These are phyloP conservation scores for Aldabrachelys gigantea DNA, from an alignment of 2,113 vertebrate genomes.

Conservation along the genomic window DNA sequence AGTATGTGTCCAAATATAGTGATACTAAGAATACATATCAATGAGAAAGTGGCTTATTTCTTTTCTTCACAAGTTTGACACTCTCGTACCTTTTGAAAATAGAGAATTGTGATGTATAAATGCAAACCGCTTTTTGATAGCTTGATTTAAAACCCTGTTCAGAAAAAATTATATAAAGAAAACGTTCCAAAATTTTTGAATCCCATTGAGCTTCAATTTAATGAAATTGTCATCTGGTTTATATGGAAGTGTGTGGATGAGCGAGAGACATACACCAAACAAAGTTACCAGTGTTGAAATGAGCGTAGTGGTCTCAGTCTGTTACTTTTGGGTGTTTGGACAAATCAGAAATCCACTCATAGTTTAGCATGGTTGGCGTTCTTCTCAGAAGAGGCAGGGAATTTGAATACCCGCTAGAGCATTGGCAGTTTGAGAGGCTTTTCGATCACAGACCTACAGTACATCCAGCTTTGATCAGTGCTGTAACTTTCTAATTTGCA, in stretches of 20 bases:
- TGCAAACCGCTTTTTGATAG: neutral
- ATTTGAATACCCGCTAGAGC: neutral
- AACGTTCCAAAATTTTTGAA: neutral
- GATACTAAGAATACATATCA: too few relatives aligned
- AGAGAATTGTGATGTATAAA: neutral
- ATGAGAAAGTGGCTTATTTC: neutral
- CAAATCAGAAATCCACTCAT: neutral
- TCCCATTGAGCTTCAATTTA: neutral
- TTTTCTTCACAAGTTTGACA: neutral
- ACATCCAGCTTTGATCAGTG: rapidly evolving
- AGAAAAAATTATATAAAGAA: neutral
- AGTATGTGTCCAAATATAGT: rapidly evolving
- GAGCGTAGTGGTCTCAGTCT: neutral
- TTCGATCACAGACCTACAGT: neutral
- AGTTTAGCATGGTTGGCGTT: neutral
- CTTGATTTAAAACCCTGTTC: neutral
- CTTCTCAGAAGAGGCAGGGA: neutral
- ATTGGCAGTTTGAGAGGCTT: neutral
- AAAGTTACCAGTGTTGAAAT: neutral
- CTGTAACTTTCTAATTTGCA: neutral
- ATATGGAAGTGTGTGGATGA: neutral
- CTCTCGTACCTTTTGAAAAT: neutral
- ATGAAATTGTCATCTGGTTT: neutral
- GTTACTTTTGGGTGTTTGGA: slow-evolving; percentile 7
- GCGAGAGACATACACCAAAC: neutral